Base-by-base conservation (phyloP, 2,113 vertebrate species). In the Xiphophorus couchianus region DNA sequence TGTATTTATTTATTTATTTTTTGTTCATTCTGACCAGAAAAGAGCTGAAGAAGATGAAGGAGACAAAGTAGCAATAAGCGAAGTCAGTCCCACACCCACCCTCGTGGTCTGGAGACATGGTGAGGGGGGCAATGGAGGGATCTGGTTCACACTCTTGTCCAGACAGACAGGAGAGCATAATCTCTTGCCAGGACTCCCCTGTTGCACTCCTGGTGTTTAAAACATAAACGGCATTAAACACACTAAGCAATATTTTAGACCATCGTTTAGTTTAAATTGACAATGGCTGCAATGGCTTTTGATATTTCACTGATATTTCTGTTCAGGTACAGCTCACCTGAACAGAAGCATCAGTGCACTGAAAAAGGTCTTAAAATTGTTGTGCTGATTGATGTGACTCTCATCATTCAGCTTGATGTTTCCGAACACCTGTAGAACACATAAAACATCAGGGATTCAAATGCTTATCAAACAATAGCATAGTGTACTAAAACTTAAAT, bases 21-120 rank as follows among this genome's bases (percentile, higher is more conserved):
- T n/a, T 12, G 44, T 33, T 60, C 33, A 17, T 4, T 54, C 28
- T 30, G 91, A 99, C 98, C 96, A 99, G 91, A 80, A 99, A 99
- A 17, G 98, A 99, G 90, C 98, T 99, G 94, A 99, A 98, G 95
- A 99, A 99, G 91, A 99, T 99, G 94, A 99, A 99, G 28, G 98
- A 99, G 79, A 99, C 98, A 1, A 99, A 99, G 92, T 99, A 99
- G 66, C 98, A 97, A 0, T 99, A 99, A 72, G 98, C 98, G 64
- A 99, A 96, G 66, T 99, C 97, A 0, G 97, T 99, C 86, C 98
- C 98, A 0, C 98, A 99, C 62, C 94, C 96, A 0, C 94, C 94
- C 69, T 92, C 88, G 10, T 95, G 94, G 77, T 95, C 94, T 3
- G 94, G 94, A 64, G 94, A 95, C 74, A 77, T 70, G 69, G 93